Conservation (phyloP, 2,113 vertebrate genomes). For the Pterocles burchelli region DNA sequence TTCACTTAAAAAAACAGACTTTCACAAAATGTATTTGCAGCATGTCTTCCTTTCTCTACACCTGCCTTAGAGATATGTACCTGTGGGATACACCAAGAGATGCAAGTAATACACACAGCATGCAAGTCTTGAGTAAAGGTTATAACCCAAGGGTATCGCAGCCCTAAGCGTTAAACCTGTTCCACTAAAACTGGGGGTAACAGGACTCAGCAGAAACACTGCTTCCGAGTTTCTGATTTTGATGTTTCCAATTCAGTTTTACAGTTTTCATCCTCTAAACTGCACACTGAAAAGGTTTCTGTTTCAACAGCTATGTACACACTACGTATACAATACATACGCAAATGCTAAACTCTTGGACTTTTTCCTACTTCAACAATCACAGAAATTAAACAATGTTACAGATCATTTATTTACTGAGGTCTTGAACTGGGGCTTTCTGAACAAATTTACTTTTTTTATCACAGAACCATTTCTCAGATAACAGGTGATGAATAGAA, state of each 20-base stretch:
- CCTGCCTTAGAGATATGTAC: neutral
- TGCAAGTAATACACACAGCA: neutral
- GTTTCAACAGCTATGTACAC: neutral
- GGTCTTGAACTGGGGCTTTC: neutral
- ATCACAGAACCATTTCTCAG: neutral
- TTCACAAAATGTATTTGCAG: neutral
- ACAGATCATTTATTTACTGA: neutral
- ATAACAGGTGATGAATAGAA: neutral
- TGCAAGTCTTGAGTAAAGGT: neutral
- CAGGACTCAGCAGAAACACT: neutral
- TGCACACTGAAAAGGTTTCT: neutral
- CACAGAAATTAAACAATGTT: neutral
- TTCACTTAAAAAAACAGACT: neutral
- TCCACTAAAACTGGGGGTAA: neutral
- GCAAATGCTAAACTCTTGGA: neutral
- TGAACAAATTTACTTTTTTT: neutral
- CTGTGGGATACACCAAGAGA: neutral
- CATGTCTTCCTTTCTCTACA: neutral
- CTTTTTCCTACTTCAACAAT: neutral
- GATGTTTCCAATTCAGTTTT: neutral
- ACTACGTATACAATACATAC: neutral
- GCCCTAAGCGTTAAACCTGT: neutral
- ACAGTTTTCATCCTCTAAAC: neutral
- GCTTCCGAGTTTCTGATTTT: neutral
- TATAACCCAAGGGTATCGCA: neutral